Percentiles rank a stretch among this genome's conserved stretches.
Conservation (phyloP, 2,797 vertebrate species). For the Selene dorsalis region DNA sequence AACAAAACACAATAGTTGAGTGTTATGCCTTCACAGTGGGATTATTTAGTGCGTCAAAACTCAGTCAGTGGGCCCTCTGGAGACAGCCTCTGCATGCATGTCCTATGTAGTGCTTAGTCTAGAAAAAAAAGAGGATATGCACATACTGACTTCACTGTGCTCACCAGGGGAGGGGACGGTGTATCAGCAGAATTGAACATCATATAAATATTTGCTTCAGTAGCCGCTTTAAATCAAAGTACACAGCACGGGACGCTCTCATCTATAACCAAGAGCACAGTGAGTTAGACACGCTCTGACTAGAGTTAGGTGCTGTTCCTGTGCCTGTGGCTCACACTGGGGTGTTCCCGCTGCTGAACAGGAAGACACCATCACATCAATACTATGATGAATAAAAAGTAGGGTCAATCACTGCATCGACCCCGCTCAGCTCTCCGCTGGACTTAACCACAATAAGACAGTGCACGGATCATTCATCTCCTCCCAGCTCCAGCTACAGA, state of each 20-base stretch:
- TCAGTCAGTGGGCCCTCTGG: background rate
- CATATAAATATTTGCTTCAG: background rate
- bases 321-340: background rate
- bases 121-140: no score
- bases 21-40: background rate
- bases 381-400: background rate
- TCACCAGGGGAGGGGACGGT: background rate
- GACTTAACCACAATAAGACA: no score
- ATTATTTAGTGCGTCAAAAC: background rate
- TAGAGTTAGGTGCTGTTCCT: conserved; percentile 4
- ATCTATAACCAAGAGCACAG: background rate
- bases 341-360: background rate
- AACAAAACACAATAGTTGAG: background rate
- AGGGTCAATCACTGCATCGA: no score
- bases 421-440: fast-evolving
- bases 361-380: conserved; percentile 20
- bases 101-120: background rate
- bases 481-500: background rate
- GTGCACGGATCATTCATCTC: background rate
- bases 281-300: background rate
- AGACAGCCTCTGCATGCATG: background rate
- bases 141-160: background rate
- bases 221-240: background rate
- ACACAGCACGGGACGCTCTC: no score
- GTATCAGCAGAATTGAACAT: no score